Conservation (phyloP, 2,113 vertebrate species). For the Tenebrosternarchus preto region DNA sequence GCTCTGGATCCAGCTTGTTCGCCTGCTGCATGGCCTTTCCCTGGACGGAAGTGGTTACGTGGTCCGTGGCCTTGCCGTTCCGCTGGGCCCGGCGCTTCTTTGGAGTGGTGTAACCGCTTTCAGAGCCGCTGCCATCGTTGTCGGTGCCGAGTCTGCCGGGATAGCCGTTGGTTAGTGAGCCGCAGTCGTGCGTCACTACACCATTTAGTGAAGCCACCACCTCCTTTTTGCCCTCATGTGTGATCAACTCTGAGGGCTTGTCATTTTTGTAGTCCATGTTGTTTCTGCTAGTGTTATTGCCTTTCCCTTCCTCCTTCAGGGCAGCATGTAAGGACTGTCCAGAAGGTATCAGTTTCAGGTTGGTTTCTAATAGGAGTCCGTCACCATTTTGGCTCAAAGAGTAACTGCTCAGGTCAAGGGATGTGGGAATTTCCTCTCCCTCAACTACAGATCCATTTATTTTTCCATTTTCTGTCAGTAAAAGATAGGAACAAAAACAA, state of each 20-base stretch:
- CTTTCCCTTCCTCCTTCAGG: slow-evolving; percentile 85
- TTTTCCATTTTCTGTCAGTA: slow-evolving; percentile 72
- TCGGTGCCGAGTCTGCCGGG: slow-evolving; percentile 81
- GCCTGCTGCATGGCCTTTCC: slow-evolving; percentile 85
- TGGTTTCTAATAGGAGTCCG: slow-evolving; percentile 65
- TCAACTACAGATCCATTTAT: slow-evolving; percentile 69
- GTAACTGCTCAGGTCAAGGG: slow-evolving; percentile 64
- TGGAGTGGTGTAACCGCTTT: slow-evolving; percentile 92
- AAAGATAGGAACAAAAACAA: slow-evolving; percentile 51
- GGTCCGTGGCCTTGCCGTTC: slow-evolving; percentile 85
- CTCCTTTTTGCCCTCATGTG: slow-evolving; percentile 82
- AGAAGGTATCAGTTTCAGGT: slow-evolving; percentile 68
- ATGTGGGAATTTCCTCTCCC: slow-evolving; percentile 68
- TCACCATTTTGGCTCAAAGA: slow-evolving; percentile 68
- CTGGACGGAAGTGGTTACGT: slow-evolving; percentile 78
- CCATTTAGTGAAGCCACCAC: slow-evolving; percentile 84
- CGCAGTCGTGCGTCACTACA: slow-evolving; percentile 77
- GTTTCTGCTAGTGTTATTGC: slow-evolving; percentile 84
- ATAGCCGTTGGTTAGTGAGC: slow-evolving; percentile 90
- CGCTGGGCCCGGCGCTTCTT: slow-evolving; percentile 91
- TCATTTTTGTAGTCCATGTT: slow-evolving; percentile 94
- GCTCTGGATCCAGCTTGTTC: slow-evolving; percentile 80
- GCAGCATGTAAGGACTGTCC: slow-evolving; percentile 63
- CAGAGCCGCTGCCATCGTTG: slow-evolving; percentile 92
- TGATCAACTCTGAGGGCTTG: slow-evolving; percentile 77